Conservation (phyloP, 2,113 vertebrate genomes). For the Hymenochirus boettgeri region DNA sequence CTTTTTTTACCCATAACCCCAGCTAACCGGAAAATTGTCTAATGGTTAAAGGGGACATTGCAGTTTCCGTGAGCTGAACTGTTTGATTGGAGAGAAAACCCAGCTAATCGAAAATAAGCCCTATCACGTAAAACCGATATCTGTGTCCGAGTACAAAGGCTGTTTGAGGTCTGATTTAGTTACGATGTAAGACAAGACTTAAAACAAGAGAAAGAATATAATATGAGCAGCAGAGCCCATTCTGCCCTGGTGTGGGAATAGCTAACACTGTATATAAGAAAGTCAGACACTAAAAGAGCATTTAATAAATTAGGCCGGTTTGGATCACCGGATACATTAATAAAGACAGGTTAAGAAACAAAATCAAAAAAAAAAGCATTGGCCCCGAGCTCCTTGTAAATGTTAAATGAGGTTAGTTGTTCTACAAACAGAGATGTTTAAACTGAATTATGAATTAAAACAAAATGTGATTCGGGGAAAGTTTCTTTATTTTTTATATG, state of each 20-base stretch:
- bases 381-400: too few relatives aligned
- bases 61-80: conserved; percentile 29
- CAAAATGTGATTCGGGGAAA: too few relatives aligned
- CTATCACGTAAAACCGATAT: conserved; percentile 36
- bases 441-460: too few relatives aligned
- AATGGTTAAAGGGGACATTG: conserved; percentile 35
- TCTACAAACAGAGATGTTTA: too few relatives aligned
- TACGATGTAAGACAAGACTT: conserved; percentile 1
- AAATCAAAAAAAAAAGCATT: too few relatives aligned
- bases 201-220: conserved; percentile 11
- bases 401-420: too few relatives aligned
- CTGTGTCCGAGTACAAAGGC: conserved; percentile 35
- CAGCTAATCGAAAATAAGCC: conserved; percentile 36
- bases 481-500: too few relatives aligned
- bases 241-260: background rate
- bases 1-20: conserved; percentile 19
- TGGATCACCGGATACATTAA: background rate
- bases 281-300: background rate
- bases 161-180: background rate
- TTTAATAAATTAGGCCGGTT: background rate
- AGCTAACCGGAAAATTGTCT: conserved; percentile 34
- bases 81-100: conserved; percentile 29
- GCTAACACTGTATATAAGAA: conserved; percentile 7
- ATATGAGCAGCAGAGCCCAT: conserved; percentile 5
- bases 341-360: background rate